Evolutionary conservation across 2,797 vertebrate species (phyloP), one percentile per base, ranked within the genome.

Genomic region (Cetoscarus ocellatus): DNA sequence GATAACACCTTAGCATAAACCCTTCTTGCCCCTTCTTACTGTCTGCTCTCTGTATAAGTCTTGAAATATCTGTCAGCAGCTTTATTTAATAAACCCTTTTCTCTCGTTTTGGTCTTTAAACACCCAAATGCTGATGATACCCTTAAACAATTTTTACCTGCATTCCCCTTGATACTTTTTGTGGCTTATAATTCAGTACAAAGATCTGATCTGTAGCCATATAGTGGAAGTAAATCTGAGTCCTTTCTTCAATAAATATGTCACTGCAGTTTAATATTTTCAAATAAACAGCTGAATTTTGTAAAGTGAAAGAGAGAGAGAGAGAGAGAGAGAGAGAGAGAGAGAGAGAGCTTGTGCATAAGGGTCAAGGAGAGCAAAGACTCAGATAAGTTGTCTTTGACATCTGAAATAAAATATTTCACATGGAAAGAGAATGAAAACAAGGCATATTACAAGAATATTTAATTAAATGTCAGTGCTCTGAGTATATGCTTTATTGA

Each of bases 211-310:
- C 43, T 45, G 73, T 85, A 83, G 77, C 88, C 87, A 88, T 86
- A 80, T 86, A 80, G 82, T 48, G 73, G 90, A 73, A 52, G 66
- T 59, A 70, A 84, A 88, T 88, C 27, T 75, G 78, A 76, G 79
- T 80, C 65, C 83, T 86, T 83, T 62, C 44, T 14, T 77, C 88
- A 68, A 89, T 92, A 82, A 89, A 92, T 91, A 92, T 91, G 92
- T 87, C 69, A 92, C 86, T 0, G 19, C 49, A 39, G 71, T 83
- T 81, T 81, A 80, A 74, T 86, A 74, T 83, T 79, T 79, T 65
- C 0, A 13, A 70, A 79, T 78, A 88, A 67, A 65, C 81, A 67
- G 48, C 44, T 72, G 67, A 74, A 83, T 61, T 78, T 79, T 78
- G n/a, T 18, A 39, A 63, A 70, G 73, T 69, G 84, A 56, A 57